A percentile compares a stretch with the other conserved stretches of the same genome.
Evolutionary conservation across 2,797 vertebrate genomes (phyloP).

Genomic region (Cyprinodon diabolis): DNA sequence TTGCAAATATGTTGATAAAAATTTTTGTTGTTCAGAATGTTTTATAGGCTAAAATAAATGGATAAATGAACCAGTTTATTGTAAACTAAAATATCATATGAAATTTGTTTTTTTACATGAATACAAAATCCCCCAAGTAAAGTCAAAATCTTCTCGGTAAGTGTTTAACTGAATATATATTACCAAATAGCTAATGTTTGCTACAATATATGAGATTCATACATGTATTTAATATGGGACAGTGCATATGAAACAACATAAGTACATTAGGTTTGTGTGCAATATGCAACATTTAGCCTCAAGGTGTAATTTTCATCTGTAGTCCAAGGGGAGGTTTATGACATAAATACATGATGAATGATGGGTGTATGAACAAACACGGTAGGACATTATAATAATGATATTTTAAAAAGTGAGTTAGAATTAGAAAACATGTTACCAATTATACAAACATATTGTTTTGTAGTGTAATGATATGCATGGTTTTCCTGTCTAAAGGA

Average conservation of each 20-base stretch:
- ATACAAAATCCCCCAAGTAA: neutral
- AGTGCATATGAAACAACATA: too few species aligned
- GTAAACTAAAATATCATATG: too few species aligned
- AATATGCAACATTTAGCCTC: too few species aligned
- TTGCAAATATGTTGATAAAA: neutral
- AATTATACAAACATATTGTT: too few species aligned
- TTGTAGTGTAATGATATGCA: too few species aligned
- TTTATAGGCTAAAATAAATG: neutral
- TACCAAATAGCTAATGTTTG: neutral
- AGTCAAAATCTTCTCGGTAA: neutral
- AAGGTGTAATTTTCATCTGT: too few species aligned
- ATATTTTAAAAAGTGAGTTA: neutral
- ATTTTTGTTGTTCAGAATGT: neutral
- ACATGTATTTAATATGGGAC: neutral
- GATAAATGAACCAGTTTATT: neutral
- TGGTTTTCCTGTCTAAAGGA: too few species aligned
- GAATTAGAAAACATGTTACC: too few species aligned
- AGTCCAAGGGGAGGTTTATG: neutral
- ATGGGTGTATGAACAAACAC: too few species aligned
- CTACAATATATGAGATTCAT: neutral
- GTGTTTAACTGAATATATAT: neutral
- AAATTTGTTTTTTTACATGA: neutral
- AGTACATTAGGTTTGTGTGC: too few species aligned
- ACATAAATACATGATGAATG: neutral
- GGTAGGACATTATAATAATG: neutral